Evolutionary conservation across 2,113 vertebrate genomes (phyloP).

Genomic region (Sinocyclocheilus rhinocerous): DNA sequence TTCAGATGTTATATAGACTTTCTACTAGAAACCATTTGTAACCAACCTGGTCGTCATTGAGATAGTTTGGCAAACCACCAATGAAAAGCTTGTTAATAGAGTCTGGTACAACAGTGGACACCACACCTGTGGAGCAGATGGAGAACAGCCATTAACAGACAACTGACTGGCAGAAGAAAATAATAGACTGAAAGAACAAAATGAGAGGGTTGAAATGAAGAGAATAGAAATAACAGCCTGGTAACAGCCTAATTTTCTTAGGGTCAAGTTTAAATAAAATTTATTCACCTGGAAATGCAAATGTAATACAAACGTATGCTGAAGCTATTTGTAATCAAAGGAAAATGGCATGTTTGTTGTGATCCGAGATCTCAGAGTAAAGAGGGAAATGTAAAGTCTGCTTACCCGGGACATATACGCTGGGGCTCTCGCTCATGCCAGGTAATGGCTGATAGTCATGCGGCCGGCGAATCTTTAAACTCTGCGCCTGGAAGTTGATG

Average conservation of each 20-base stretch:
- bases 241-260: too few relatives aligned
- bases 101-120: slow-evolving; percentile 93
- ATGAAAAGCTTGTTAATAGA: slow-evolving; percentile 93
- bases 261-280: neutral
- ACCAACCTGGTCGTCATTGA: slow-evolving; percentile 91
- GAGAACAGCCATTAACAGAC: neutral
- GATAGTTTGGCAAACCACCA: slow-evolving; percentile 90
- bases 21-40: neutral
- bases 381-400: slow-evolving; percentile 38
- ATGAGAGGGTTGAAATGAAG: neutral
- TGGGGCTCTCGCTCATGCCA: slow-evolving; percentile 94
- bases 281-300: neutral
- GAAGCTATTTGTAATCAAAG: neutral
- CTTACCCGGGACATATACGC: slow-evolving; percentile 91
- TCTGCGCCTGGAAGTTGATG: slow-evolving; percentile 94
- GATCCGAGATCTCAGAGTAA: too few relatives aligned
- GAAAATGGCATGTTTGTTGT: too few relatives aligned
- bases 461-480: slow-evolving; percentile 90
- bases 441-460: slow-evolving; percentile 93
- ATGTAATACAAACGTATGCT: neutral
- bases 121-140: slow-evolving; percentile 78
- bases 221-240: neutral
- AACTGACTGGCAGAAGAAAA: neutral
- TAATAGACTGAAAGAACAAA: neutral
- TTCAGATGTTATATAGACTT: neutral